A percentile compares a stretch with the other conserved stretches of the same genome.
Evolutionary conservation across 1,140 invertebrate species (phyloP).

Genomic region (Rhyzopertha dominica): DNA sequence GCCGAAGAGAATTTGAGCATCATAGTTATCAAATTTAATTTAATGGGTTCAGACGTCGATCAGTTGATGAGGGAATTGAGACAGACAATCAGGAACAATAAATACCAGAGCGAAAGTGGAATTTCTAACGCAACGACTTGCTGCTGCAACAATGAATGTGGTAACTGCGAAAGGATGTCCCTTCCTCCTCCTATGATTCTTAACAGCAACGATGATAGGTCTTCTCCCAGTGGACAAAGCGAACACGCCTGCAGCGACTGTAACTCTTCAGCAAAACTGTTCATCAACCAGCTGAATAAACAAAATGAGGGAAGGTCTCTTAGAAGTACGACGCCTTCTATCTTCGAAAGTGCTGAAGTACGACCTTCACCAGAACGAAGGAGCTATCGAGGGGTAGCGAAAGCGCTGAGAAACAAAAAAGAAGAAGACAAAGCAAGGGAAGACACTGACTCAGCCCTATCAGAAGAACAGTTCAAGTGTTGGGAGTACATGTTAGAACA

Average conservation of each 20-base stretch:
- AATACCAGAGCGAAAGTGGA: slow-evolving; percentile 43
- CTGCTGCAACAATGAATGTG: slow-evolving; percentile 59
- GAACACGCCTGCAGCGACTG: slow-evolving; percentile 61
- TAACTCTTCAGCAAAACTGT: slow-evolving; percentile 47
- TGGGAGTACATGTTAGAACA: slow-evolving; percentile 92
- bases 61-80: slow-evolving; percentile 69
- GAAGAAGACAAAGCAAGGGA: slow-evolving; percentile 52
- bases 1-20: slow-evolving; percentile 75
- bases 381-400: slow-evolving; percentile 53
- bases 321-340: slow-evolving; percentile 37
- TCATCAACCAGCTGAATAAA: slow-evolving; percentile 40
- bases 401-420: slow-evolving; percentile 49
- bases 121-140: slow-evolving; percentile 49
- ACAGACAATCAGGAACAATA: slow-evolving; percentile 60
- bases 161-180: slow-evolving; percentile 48
- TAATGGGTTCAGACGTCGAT: slow-evolving; percentile 61
- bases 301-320: slow-evolving; percentile 38
- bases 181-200: slow-evolving; percentile 45
- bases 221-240: slow-evolving; percentile 78
- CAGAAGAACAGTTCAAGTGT: slow-evolving; percentile 84
- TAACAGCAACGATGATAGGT: slow-evolving; percentile 55
- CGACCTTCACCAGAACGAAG: slow-evolving; percentile 46
- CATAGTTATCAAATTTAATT: slow-evolving; percentile 65
- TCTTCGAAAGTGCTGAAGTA: slow-evolving; percentile 41
- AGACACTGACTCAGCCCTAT: slow-evolving; percentile 57